Percentiles rank a stretch among this genome's conserved stretches.
These are phyloP conservation scores for Fregetta grallaria DNA, from an alignment of 2,113 vertebrate species.

Conservation along the genomic window DNA sequence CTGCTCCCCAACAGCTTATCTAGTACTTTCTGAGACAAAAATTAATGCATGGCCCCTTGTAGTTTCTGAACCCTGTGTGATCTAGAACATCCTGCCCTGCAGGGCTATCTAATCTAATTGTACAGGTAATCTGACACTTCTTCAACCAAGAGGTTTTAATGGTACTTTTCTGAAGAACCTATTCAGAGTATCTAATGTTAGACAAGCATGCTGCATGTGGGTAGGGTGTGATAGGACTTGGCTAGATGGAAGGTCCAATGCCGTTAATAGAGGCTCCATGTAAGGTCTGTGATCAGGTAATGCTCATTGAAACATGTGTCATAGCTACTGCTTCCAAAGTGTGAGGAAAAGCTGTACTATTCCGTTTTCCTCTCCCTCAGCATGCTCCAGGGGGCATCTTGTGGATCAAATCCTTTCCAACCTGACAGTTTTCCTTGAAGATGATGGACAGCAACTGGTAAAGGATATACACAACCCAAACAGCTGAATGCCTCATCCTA, in stretches of 20 bases:
- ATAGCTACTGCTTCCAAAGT: neutral
- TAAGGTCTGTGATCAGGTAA: neutral
- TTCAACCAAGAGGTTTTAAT: neutral
- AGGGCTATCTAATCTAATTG: neutral
- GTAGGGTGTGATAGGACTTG: neutral
- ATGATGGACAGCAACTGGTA: neutral
- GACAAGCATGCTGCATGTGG: neutral
- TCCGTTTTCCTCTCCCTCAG: neutral
- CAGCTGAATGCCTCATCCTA: neutral
- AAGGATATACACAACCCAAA: neutral
- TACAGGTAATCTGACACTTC: neutral
- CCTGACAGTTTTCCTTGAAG: neutral
- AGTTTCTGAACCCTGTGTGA: neutral
- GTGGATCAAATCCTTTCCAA: neutral
- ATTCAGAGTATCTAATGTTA: neutral
- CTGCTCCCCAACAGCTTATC: neutral
- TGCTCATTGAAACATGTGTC: neutral
- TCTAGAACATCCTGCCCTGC: neutral
- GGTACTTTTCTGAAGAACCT: neutral
- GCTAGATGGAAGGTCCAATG: neutral
- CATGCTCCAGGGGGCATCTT: neutral
- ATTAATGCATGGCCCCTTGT: neutral
- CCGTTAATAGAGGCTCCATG: neutral
- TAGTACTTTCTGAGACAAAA: neutral
- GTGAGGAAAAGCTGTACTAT: neutral